Evolutionary conservation across 1,140 invertebrate species (phyloP).

Genomic region (Trialeurodes vaporariorum): DNA sequence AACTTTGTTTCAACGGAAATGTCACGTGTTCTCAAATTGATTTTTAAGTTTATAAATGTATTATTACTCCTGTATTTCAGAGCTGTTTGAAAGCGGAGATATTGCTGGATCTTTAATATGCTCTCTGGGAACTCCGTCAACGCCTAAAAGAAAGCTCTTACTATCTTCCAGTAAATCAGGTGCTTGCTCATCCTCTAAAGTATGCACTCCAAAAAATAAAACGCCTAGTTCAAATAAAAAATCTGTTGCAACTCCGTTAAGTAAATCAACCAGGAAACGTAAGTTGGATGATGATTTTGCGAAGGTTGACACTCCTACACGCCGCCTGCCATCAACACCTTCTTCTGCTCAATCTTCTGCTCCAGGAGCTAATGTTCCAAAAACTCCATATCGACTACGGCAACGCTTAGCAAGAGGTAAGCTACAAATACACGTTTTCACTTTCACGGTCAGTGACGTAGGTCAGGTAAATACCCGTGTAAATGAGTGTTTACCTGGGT

Average conservation of each 20-base stretch:
- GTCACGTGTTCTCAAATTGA: too few species aligned
- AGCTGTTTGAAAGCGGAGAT: neutral
- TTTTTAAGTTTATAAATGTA: too few species aligned
- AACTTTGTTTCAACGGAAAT: too few species aligned
- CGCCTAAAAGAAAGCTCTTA: neutral
- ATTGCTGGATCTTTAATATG: neutral
- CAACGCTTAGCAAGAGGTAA: neutral
- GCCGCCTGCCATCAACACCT: too few species aligned
- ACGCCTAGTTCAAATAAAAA: neutral
- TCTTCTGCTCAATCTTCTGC: neutral
- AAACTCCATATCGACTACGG: neutral
- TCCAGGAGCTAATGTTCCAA: neutral
- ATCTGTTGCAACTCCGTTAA: neutral
- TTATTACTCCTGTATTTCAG: too few species aligned
- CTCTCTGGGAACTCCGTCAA: neutral
- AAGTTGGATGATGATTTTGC: neutral
- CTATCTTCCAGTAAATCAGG: neutral
- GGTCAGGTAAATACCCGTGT: too few species aligned
- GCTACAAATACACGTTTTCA: too few species aligned
- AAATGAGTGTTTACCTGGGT: neutral
- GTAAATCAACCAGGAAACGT: neutral
- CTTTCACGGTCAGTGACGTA: too few species aligned
- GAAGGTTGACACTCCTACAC: too few species aligned
- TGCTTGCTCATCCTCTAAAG: neutral
- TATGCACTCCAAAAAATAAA: neutral